These are phyloP conservation scores for Meiosimyza platycephala DNA, from an alignment of 2,888 invertebrate species.

Conservation along the genomic window DNA sequence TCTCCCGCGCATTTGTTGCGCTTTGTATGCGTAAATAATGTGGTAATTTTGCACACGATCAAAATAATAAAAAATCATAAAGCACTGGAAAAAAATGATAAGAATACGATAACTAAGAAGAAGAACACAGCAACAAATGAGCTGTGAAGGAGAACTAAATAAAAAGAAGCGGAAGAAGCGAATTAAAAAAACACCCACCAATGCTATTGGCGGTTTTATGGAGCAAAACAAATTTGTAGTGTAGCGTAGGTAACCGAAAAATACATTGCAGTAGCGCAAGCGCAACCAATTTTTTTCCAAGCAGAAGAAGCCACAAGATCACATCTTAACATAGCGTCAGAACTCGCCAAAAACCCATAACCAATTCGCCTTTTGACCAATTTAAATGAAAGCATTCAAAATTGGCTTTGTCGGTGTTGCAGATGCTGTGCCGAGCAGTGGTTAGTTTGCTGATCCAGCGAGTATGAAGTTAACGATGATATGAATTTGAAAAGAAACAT, in stretches of 20 bases:
- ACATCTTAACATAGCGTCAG: background rate
- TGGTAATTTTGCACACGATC: slow-evolving; percentile 15
- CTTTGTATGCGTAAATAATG: slow-evolving; percentile 30
- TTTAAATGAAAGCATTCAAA: slow-evolving; percentile 32
- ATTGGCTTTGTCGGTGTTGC: slow-evolving; percentile 33
- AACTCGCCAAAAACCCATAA: background rate
- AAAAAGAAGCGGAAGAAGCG: slow-evolving; percentile 1
- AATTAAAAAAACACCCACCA: slow-evolving; percentile 9
- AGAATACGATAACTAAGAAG: no score
- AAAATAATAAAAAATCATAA: background rate
- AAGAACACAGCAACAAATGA: background rate
- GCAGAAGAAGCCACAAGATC: background rate
- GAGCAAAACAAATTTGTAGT: slow-evolving; percentile 32
- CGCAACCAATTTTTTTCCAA: slow-evolving; percentile 33
- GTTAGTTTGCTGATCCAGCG: background rate
- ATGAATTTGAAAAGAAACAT: no score
- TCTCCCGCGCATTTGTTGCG: slow-evolving; percentile 27
- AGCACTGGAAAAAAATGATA: no score
- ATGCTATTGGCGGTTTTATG: slow-evolving; percentile 27
- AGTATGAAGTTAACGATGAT: background rate
- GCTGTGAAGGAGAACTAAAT: background rate
- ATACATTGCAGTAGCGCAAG: slow-evolving; percentile 35
- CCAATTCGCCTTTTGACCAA: slow-evolving; percentile 2
- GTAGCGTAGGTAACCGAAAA: background rate
- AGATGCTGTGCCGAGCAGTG: background rate